Percentiles rank a stretch among this genome's conserved stretches.
Evolutionary conservation across 2,113 vertebrate genomes (phyloP).

Genomic region (Semnornis frantzii): DNA sequence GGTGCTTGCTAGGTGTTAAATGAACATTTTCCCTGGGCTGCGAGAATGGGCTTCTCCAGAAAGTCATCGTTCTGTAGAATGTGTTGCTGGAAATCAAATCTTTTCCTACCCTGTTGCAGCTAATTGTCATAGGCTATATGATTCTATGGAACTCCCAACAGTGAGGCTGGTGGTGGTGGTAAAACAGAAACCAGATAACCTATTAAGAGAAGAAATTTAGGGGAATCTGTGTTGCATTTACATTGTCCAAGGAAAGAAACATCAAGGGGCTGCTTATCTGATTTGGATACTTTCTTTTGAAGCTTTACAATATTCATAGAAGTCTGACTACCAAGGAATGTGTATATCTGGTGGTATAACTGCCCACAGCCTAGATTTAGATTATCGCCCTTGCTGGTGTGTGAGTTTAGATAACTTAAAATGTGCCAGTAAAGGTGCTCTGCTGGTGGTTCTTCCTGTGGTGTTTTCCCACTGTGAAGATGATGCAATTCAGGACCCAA

Average conservation of each 20-base stretch:
- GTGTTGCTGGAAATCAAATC: background rate
- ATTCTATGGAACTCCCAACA: background rate
- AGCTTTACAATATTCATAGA: background rate
- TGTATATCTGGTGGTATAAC: background rate
- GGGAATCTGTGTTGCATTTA: background rate
- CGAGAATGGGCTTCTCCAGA: conserved; percentile 54
- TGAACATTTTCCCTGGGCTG: background rate
- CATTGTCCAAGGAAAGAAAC: background rate
- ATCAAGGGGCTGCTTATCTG: background rate
- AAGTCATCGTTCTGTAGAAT: background rate
- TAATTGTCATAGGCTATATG: background rate
- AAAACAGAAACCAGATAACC: background rate
- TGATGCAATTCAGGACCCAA: background rate
- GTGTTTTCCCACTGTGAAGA: conserved; percentile 23
- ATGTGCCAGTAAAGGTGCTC: background rate
- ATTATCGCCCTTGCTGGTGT: background rate
- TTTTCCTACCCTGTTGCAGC: background rate
- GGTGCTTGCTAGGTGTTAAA: conserved; percentile 28
- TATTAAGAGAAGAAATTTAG: background rate
- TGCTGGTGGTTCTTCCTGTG: background rate
- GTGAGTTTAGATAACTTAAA: background rate
- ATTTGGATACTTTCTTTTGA: background rate
- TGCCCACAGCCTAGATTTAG: background rate
- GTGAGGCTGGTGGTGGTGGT: background rate
- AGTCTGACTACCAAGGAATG: background rate